These are phyloP conservation scores for Tubiluchus corallicola DNA, from an alignment of 2,888 invertebrate species.

Conservation along the genomic window DNA sequence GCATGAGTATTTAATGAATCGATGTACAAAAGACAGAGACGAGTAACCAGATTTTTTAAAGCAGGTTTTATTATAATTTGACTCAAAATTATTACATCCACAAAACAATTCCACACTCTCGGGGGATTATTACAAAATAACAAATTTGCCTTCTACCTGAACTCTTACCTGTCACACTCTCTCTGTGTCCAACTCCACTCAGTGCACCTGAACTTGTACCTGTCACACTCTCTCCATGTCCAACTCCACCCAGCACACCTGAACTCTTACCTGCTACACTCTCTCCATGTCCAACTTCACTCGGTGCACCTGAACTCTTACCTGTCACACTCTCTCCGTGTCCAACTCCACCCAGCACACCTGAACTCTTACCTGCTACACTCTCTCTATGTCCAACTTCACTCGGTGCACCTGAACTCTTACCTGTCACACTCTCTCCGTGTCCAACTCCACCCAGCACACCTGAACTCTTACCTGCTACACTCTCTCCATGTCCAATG, in stretches of 20 bases:
- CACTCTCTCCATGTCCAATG: slow-evolving; percentile 6
- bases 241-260: neutral
- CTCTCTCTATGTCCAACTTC: slow-evolving; percentile 8
- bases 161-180: too few relatives aligned
- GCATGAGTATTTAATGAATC: too few relatives aligned
- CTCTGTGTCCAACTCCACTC: slow-evolving; percentile 90
- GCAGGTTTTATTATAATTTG: too few relatives aligned
- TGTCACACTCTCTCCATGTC: neutral
- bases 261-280: slow-evolving; percentile 6
- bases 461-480: slow-evolving; percentile 35
- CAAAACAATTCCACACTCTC: too few relatives aligned
- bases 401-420: slow-evolving; percentile 21
- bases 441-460: slow-evolving; percentile 77
- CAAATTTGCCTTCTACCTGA: too few relatives aligned
- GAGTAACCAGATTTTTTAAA: too few relatives aligned
- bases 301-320: slow-evolving; percentile 25
- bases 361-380: slow-evolving; percentile 27
- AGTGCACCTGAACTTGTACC: slow-evolving; percentile 40
- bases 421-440: slow-evolving; percentile 48
- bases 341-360: slow-evolving; percentile 81
- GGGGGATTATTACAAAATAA: too few relatives aligned
- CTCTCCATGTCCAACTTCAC: slow-evolving; percentile 7
- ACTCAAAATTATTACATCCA: too few relatives aligned
- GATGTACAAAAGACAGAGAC: too few relatives aligned
- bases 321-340: slow-evolving; percentile 50